Percentiles rank a stretch among this genome's conserved stretches.
These are phyloP conservation scores for Nettapus auritus DNA, from an alignment of 2,113 vertebrate species.

Conservation along the genomic window DNA sequence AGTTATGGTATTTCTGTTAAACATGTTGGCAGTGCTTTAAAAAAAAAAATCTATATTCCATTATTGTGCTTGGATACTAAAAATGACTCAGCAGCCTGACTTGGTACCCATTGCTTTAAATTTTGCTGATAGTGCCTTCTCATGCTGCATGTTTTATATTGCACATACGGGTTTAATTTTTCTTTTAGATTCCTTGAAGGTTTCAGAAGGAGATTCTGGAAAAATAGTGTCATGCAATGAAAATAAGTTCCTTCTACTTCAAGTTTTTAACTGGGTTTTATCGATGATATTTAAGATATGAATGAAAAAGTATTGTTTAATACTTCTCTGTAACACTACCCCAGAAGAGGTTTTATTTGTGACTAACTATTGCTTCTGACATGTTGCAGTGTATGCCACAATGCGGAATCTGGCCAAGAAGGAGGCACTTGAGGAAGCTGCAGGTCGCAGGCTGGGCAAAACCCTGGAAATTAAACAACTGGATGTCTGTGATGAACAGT, in stretches of 20 bases:
- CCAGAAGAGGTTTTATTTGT: background rate
- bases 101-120: background rate
- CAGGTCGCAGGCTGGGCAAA: slow-evolving; percentile 78
- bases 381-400: slow-evolving; percentile 82
- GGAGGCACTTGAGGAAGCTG: slow-evolving; percentile 75
- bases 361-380: background rate
- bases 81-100: background rate
- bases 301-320: background rate
- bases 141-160: background rate
- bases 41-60: background rate
- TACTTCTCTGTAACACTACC: background rate
- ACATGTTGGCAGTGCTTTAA: background rate
- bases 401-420: slow-evolving; percentile 84
- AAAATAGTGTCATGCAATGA: background rate
- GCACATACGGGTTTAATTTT: background rate
- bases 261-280: background rate
- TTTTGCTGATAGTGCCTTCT: background rate
- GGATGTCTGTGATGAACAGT: slow-evolving; percentile 84
- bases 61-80: background rate
- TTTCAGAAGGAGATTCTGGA: background rate
- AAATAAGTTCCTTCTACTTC: background rate
- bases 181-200: background rate
- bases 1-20: background rate
- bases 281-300: background rate
- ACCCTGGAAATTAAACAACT: slow-evolving; percentile 85